Conservation (phyloP, 2,113 vertebrate species). For the Notothenia coriiceps region DNA sequence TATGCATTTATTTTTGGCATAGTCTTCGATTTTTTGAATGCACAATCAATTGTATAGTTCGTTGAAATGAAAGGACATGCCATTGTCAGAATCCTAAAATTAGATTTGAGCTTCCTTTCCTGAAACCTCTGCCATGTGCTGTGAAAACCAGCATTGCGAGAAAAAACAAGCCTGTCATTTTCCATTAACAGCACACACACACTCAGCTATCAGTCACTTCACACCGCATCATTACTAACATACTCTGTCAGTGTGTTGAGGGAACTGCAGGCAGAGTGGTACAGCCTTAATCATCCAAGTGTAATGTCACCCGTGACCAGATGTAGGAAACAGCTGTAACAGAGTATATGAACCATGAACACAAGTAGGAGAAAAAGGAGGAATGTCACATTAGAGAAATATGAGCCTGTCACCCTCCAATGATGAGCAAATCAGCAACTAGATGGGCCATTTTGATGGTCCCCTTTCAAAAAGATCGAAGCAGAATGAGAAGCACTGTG, state of each 20-base stretch:
- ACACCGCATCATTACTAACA: slow-evolving; percentile 71
- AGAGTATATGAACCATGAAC: slow-evolving; percentile 3
- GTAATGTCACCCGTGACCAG: slow-evolving; percentile 49
- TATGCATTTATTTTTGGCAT: slow-evolving; percentile 10
- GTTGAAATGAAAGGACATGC: slow-evolving; percentile 58
- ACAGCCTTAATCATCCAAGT: slow-evolving; percentile 59
- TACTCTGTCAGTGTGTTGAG: slow-evolving; percentile 70
- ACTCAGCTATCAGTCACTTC: slow-evolving; percentile 73
- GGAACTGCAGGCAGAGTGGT: slow-evolving; percentile 65
- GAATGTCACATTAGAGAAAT: slow-evolving; percentile 12
- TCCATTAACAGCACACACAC: slow-evolving; percentile 52
- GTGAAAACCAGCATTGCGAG: slow-evolving; percentile 53
- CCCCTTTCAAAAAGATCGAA: slow-evolving; percentile 11
- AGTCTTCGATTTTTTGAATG: slow-evolving; percentile 15
- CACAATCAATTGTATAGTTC: background rate
- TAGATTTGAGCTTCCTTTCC: slow-evolving; percentile 54
- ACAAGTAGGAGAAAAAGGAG: slow-evolving; percentile 9
- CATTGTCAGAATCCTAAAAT: slow-evolving; percentile 73
- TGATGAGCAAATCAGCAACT: background rate
- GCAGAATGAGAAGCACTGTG: slow-evolving; percentile 44
- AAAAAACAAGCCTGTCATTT: slow-evolving; percentile 72
- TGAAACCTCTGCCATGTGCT: slow-evolving; percentile 53
- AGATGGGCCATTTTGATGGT: too few species aligned
- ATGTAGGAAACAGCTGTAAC: slow-evolving; percentile 27
- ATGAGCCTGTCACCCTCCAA: background rate